Evolutionary conservation across 2,888 invertebrate genomes (phyloP).

Genomic region (Oligia latruncula): DNA sequence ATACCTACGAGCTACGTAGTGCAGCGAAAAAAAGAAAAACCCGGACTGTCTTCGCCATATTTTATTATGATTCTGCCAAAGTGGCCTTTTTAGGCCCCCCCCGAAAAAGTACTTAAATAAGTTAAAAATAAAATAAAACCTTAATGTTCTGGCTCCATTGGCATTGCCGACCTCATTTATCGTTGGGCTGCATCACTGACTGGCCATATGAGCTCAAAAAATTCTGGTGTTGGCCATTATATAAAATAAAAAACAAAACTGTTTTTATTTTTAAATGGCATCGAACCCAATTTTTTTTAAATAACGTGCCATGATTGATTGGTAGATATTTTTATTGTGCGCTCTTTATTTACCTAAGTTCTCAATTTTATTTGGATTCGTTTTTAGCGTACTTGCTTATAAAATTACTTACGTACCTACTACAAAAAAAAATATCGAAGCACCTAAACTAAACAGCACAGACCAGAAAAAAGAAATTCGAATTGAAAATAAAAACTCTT

Average conservation of each 20-base stretch:
- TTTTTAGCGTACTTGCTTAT: neutral
- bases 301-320: neutral
- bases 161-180: too few relatives aligned
- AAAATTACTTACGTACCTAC: neutral
- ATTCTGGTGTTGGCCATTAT: neutral
- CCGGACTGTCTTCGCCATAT: too few relatives aligned
- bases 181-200: neutral
- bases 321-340: neutral
- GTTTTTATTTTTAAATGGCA: neutral
- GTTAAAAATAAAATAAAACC: neutral
- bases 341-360: neutral
- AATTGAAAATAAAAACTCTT: neutral
- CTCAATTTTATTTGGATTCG: neutral
- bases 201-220: neutral
- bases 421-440: neutral
- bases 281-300: neutral
- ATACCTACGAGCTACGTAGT: too few relatives aligned
- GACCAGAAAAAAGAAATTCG: neutral
- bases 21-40: too few relatives aligned
- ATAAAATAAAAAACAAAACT: neutral
- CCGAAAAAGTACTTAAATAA: neutral
- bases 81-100: too few relatives aligned
- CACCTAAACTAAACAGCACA: neutral
- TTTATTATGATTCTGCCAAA: too few relatives aligned
- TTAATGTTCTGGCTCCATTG: neutral